Conservation (phyloP, 2,797 vertebrate species). For the Sciurus carolinensis region DNA sequence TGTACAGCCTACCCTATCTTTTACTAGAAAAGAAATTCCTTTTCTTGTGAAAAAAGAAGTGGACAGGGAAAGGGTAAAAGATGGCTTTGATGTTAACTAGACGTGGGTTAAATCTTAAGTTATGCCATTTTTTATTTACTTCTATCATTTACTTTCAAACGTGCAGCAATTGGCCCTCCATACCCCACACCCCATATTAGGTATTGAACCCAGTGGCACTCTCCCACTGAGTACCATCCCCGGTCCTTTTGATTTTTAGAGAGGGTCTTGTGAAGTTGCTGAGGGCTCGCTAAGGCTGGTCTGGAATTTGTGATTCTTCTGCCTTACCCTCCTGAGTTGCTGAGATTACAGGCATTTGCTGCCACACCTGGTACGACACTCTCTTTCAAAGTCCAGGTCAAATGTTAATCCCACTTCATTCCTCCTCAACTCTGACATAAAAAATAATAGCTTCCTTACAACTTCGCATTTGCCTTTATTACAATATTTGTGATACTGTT, state of each 20-base stretch:
- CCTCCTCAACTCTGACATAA: background rate
- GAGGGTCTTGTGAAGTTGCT: too few relatives aligned
- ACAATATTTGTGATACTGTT: background rate
- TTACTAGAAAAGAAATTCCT: constrained; percentile 1
- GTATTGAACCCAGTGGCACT: background rate
- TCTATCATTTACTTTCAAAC: constrained; percentile 41
- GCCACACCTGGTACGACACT: background rate
- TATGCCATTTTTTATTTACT: background rate
- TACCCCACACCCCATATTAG: background rate
- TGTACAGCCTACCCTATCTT: background rate
- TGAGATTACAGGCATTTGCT: background rate
- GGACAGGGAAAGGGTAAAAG: background rate
- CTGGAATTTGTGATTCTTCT: background rate
- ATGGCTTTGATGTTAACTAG: background rate
- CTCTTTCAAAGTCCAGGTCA: background rate
- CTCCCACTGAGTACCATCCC: background rate
- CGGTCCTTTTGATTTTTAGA: background rate
- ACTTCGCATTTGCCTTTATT: background rate
- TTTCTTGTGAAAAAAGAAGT: constrained; percentile 35
- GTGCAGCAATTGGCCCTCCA: background rate
- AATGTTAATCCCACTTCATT: constrained; percentile 7
- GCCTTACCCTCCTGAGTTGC: background rate
- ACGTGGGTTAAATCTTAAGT: background rate
- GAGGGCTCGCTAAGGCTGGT: too few relatives aligned
- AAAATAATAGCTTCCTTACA: background rate